Evolutionary conservation across 2,797 vertebrate genomes (phyloP).

Genomic region (Centroberyx gerrardi): DNA sequence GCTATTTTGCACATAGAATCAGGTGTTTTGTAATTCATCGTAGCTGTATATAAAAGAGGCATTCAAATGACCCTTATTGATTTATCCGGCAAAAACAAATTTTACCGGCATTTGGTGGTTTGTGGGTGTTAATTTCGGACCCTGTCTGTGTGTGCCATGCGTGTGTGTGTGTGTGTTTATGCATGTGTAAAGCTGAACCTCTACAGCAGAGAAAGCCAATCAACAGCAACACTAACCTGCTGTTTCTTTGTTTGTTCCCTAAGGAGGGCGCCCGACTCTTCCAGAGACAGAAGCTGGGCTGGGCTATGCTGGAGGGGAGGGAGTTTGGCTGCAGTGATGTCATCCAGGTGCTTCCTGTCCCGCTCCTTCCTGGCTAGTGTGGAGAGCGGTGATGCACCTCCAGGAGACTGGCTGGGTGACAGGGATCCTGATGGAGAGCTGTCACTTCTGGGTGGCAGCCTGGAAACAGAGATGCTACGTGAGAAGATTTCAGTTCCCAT

Average conservation of each 20-base stretch:
- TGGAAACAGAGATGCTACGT: slow-evolving; percentile 61
- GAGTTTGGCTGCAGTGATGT: slow-evolving; percentile 92
- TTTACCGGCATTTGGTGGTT: no score
- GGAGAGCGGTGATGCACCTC: slow-evolving; percentile 73
- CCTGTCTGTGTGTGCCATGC: no score
- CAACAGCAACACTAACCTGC: slow-evolving; percentile 82
- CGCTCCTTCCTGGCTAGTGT: slow-evolving; percentile 81
- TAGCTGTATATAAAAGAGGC: no score
- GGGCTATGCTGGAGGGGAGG: slow-evolving; percentile 90
- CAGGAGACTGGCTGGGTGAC: slow-evolving; percentile 75
- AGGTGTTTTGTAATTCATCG: no score
- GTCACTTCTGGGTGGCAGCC: slow-evolving; percentile 78
- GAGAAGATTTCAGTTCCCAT: neutral
- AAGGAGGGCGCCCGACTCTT: slow-evolving; percentile 90
- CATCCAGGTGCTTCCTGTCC: slow-evolving; percentile 93
- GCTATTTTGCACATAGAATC: no score
- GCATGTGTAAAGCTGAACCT: no score
- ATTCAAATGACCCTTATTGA: no score
- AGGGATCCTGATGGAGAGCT: slow-evolving; percentile 74
- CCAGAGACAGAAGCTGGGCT: slow-evolving; percentile 87
- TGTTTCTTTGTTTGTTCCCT: slow-evolving; percentile 88
- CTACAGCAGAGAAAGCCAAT: no score
- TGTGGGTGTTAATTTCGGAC: no score
- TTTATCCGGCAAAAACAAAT: no score
- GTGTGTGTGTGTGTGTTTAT: no score